Evolutionary conservation across 2,888 invertebrate species (phyloP).

Genomic region (Agrotis clavis): DNA sequence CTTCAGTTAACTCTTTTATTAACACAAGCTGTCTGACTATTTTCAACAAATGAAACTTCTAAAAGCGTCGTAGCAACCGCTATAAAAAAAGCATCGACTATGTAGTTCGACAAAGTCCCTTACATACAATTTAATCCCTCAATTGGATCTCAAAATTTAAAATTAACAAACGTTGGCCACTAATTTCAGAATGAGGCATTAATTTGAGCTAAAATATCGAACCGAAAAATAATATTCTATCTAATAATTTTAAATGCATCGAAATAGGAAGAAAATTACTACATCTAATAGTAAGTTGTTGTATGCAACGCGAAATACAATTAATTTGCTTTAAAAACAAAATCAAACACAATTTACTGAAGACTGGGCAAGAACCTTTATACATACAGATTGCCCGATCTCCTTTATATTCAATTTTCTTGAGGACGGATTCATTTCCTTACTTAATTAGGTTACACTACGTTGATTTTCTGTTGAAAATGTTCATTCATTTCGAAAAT

Average conservation of each 20-base stretch:
- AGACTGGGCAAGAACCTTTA: not conserved
- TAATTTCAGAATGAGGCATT: conserved; percentile 11
- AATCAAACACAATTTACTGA: not conserved
- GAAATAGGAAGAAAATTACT: conserved; percentile 65
- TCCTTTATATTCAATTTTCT: not conserved
- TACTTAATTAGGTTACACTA: not conserved
- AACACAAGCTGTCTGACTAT: too few relatives aligned
- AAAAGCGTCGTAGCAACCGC: too few relatives aligned
- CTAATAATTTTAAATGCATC: conserved; percentile 67
- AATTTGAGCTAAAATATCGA: conserved; percentile 62
- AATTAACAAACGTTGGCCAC: not conserved
- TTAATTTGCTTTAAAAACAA: not conserved
- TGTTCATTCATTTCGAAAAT: not conserved
- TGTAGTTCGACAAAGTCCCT: too few relatives aligned
- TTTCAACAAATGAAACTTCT: too few relatives aligned
- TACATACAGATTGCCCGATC: not conserved
- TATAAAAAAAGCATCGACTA: too few relatives aligned
- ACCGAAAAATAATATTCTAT: conserved; percentile 23
- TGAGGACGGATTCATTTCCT: conserved; percentile 17
- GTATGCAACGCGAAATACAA: conserved; percentile 1
- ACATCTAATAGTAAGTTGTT: conserved; percentile 33
- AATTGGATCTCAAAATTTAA: too few relatives aligned
- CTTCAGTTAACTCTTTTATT: too few relatives aligned
- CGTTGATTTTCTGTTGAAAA: not conserved
- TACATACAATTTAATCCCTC: too few relatives aligned